Percentiles rank a stretch among this genome's conserved stretches.
Conservation (phyloP, 1,140 invertebrate genomes). For the Thalassaphorura encarpata region DNA sequence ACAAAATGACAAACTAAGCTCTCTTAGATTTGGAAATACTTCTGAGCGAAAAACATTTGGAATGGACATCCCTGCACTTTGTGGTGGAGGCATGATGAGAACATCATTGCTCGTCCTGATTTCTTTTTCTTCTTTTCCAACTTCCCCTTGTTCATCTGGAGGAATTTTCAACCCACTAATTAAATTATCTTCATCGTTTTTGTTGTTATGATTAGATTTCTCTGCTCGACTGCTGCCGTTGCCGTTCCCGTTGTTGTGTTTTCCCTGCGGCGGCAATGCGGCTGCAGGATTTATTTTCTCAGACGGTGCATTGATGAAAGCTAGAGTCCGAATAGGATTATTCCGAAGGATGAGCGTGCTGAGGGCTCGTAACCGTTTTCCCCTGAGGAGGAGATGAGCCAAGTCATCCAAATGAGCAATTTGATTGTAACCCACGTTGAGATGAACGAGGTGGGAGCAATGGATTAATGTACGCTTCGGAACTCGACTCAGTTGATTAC, state of each 20-base stretch:
- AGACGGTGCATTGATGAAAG: conserved; percentile 42
- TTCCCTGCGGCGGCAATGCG: background rate
- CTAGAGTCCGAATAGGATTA: conserved; percentile 66
- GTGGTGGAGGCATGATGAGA: background rate
- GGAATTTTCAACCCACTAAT: too few species aligned
- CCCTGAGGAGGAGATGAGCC: conserved; percentile 15
- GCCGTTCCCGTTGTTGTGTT: background rate
- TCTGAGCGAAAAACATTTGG: conserved; percentile 26
- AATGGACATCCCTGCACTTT: background rate
- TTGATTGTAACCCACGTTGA: conserved; percentile 32
- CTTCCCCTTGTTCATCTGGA: too few species aligned
- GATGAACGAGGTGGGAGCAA: conserved; percentile 27
- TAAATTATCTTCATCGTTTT: too few species aligned
- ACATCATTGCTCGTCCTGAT: too few species aligned
- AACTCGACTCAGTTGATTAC: conserved; percentile 28
- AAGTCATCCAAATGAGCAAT: conserved; percentile 30
- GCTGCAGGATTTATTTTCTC: background rate
- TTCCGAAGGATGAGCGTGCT: conserved; percentile 72
- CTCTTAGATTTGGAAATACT: conserved; percentile 52
- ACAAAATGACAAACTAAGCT: conserved; percentile 81
- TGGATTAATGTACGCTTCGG: conserved; percentile 19
- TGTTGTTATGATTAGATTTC: background rate
- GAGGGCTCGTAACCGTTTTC: conserved; percentile 44
- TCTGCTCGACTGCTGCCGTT: background rate
- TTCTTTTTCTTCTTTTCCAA: background rate